Percentiles rank a stretch among this genome's conserved stretches.
phyloP scores from a whole-genome alignment of 2,797 vertebrate species.

The Cossypha niveicapilla region DNA sequence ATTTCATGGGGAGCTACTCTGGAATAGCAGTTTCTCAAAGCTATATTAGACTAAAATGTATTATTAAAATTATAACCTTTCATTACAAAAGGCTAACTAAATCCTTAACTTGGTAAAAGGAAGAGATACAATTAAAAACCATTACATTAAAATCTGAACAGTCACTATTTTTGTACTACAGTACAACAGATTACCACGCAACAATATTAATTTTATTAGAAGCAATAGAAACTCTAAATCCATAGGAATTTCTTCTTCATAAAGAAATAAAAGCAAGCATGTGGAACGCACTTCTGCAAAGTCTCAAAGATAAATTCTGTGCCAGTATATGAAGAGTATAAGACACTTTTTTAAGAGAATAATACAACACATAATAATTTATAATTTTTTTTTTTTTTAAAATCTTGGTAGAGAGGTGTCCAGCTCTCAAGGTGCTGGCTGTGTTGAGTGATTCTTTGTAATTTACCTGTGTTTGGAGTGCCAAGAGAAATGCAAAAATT shows the following conservation, averaged over 20 bases:
- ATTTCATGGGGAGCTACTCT: neutral
- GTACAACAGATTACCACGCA: neutral
- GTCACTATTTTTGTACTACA: neutral
- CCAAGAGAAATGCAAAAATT: neutral
- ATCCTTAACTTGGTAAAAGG: neutral
- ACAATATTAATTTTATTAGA: neutral
- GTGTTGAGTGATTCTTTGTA: neutral
- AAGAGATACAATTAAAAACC: neutral
- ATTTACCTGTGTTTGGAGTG: neutral
- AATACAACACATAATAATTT: neutral
- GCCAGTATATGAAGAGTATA: neutral
- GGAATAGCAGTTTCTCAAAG: neutral
- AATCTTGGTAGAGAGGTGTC: neutral
- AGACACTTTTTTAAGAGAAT: neutral
- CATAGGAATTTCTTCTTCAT: neutral
- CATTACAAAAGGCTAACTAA: neutral
- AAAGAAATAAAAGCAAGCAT: neutral
- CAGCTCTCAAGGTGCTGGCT: neutral
- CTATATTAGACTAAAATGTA: neutral
- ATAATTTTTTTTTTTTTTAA: neutral
- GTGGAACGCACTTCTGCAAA: neutral
- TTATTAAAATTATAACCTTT: neutral
- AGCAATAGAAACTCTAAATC: neutral
- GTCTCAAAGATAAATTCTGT: neutral
- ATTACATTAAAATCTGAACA: neutral